Base-by-base conservation (phyloP, 1,140 invertebrate genomes). In the Orius insidiosus region DNA sequence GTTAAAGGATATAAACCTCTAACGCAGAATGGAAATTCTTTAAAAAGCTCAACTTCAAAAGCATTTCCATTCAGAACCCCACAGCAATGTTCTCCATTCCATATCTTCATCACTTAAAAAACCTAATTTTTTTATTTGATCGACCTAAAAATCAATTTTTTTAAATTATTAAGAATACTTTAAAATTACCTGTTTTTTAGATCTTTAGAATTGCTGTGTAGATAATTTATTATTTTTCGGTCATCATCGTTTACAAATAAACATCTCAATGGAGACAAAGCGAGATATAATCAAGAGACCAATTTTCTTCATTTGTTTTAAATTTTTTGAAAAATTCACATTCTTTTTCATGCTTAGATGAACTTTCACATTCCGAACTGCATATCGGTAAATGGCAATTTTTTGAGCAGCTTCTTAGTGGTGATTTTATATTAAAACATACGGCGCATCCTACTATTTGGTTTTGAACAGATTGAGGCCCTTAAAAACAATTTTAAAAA, bases 1-100 rank as follows among this genome's bases (percentile, higher is more conserved):
- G 76, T 71, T 11, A 80, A 59, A 2, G 80, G 78, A 60, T 78
- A 86, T 4, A 87, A 60, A 2, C 78, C 81, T 49, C 78, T 66
- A 19, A 77, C 59, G 54, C 69, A 70, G 45, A 9, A 11, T 2
- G 51, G 50, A 45, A 11, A 13, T 19, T 30, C 11, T 24, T 24
- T 24, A 7, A 7, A 24, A 11, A 13, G 30, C 9, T 52, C 37
- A 6, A 45, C 74, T 65, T 84, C 79, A 52, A 80, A 83, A 6
- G 78, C 75, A 55, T 81, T 84, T 2, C 78, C 76, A 55, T 84
- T 78, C 51, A 83, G 66, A 18, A 71, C 68, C 40, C 68, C 69
- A 53, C 75, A 75, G 0, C 72, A 68, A 18, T 60, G 58, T 8
- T 58, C 64, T 72, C 35, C 76, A 63, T 18, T 70, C 55, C 56